Percentiles rank a stretch among this genome's conserved stretches.
These are phyloP conservation scores for Brachyptera risi DNA, from an alignment of 2,888 invertebrate genomes.

Conservation along the genomic window DNA sequence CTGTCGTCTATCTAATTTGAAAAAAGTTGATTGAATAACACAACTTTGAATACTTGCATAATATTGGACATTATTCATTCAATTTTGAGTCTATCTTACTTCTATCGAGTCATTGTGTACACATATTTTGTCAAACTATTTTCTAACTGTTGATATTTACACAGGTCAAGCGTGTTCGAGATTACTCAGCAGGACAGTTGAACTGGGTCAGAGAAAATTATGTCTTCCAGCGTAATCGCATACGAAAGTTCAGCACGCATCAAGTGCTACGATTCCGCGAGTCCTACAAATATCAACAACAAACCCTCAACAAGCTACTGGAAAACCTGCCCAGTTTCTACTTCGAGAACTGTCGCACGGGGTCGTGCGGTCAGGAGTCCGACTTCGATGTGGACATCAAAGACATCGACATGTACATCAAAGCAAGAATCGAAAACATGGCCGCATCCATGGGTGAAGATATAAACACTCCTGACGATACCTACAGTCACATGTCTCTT, in stretches of 20 bases:
- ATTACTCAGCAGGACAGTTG: constrained; percentile 86
- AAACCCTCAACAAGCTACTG: constrained; percentile 87
- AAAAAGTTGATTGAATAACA: no score
- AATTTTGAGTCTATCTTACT: no score
- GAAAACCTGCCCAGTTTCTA: constrained; percentile 88
- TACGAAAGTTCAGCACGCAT: constrained; percentile 90
- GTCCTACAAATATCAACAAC: constrained; percentile 94
- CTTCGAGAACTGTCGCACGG: constrained; percentile 89
- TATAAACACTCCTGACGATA: constrained; percentile 30
- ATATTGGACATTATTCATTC: no score
- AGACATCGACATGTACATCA: constrained; percentile 63
- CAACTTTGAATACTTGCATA: no score
- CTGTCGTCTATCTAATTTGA: no score
- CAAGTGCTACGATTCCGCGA: constrained; percentile 85
- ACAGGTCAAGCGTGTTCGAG: constrained; percentile 85
- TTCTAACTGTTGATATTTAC: no score
- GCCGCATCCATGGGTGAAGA: constrained; percentile 49
- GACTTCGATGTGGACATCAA: constrained; percentile 59
- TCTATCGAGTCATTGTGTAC: no score
- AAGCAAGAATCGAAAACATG: constrained; percentile 60
- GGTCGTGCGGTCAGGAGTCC: constrained; percentile 73
- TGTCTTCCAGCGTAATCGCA: constrained; percentile 90
- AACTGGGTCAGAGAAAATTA: constrained; percentile 95
- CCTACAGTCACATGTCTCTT: constrained; percentile 64
- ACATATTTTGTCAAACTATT: not conserved